Evolutionary conservation across 2,113 vertebrate genomes (phyloP), one percentile per base, ranked within the genome.

Genomic region (Shinisaurus crocodilurus): DNA sequence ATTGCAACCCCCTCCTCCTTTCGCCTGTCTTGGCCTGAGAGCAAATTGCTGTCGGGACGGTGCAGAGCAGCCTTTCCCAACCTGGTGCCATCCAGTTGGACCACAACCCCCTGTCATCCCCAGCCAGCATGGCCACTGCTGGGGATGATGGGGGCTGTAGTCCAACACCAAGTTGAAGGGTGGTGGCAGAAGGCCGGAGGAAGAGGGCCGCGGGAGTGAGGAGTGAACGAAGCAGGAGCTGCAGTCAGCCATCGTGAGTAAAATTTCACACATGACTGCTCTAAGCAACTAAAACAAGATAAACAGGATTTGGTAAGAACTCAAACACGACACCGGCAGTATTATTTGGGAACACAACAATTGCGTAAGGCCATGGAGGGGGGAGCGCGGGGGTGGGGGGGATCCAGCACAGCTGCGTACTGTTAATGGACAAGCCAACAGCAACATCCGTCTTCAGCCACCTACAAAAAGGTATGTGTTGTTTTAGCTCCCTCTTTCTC

Each of bases 261-360:
- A 97, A 97, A 98, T 95, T 96, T 97, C 96, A 98, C 97, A 97
- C 94, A 93, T 88, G 90, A 96, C 96, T 95, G 95, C 94, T 95
- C 92, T 87, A 92, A 32, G 96, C 96, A 96, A 94, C 90, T 60
- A 91, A 96, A 97, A 92, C 97, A 96, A 95, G 96, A 97, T 96
- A 96, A 97, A 97, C 95, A 96, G 81, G 94, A 96, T 96, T 97
- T 96, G 91, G 94, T 95, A 94, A 90, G 96, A 95, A 92, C 94
- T 95, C 96, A 96, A 96, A 94, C 93, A 93, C 2, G 32, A 90
- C 90, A 85, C 85, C 82, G 80, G 92, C 94, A 91, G 88, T 74
- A 75, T 91, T 94, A 91, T 91, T 96, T 93, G 92, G 91, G 85
- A 97, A 95, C 92, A 94, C 91, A 94, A 87, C 88, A 87, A 94